Conservation (phyloP, 2,888 invertebrate species). For the Acleris sparsana region DNA sequence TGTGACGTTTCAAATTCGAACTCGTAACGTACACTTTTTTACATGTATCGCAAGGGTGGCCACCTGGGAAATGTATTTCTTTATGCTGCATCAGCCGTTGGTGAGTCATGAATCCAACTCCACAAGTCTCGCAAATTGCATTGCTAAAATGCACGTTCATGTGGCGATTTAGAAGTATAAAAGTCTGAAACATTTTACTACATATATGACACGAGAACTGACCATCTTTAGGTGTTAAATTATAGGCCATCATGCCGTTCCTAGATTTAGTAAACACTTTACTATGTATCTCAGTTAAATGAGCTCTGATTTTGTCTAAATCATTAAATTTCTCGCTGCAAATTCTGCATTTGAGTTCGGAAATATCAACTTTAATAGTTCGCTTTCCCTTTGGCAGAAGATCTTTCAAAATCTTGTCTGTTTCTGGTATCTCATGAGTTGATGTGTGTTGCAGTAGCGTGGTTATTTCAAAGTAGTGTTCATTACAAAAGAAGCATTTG, state of each 20-base stretch:
- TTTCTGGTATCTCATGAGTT: slow-evolving; percentile 55
- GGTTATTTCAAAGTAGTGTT: slow-evolving; percentile 60
- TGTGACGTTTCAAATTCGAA: slow-evolving; percentile 65
- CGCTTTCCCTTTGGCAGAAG: slow-evolving; percentile 64
- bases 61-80: slow-evolving; percentile 65
- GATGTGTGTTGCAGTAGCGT: slow-evolving; percentile 55
- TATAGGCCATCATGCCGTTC: slow-evolving; percentile 62
- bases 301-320: slow-evolving; percentile 55
- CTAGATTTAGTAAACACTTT: slow-evolving; percentile 61
- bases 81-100: slow-evolving; percentile 65
- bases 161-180: slow-evolving; percentile 66
- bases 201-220: slow-evolving; percentile 66
- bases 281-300: slow-evolving; percentile 54
- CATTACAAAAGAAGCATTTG: slow-evolving; percentile 68
- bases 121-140: slow-evolving; percentile 69
- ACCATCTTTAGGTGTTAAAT: slow-evolving; percentile 55
- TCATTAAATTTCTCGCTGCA: slow-evolving; percentile 49
- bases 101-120: slow-evolving; percentile 66
- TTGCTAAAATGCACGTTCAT: slow-evolving; percentile 73
- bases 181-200: slow-evolving; percentile 62
- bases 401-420: slow-evolving; percentile 54
- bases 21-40: slow-evolving; percentile 75
- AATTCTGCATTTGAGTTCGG: slow-evolving; percentile 62
- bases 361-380: slow-evolving; percentile 68
- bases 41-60: slow-evolving; percentile 69